Conservation (phyloP, 2,888 invertebrate genomes). For the Hoplodrina ambigua region DNA sequence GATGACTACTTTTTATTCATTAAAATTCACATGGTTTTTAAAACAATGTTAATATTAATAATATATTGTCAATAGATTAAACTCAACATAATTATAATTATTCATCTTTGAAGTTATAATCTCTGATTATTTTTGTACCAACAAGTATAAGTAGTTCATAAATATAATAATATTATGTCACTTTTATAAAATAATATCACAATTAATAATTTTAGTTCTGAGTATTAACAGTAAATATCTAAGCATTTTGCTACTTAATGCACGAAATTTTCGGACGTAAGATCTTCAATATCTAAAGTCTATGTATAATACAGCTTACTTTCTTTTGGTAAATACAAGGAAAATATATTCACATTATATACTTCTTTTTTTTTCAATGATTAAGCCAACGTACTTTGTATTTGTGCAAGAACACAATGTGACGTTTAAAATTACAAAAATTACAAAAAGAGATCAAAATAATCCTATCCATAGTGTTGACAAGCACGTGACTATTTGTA, state of each 20-base stretch:
- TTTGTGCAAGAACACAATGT: constrained; percentile 31
- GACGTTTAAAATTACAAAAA: constrained; percentile 29
- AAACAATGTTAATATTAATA: constrained; percentile 45
- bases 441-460: constrained; percentile 25
- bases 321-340: constrained; percentile 13
- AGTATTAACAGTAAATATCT: constrained; percentile 46
- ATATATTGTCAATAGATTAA: constrained; percentile 48
- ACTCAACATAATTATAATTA: constrained; percentile 39
- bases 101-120: constrained; percentile 17
- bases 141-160: constrained; percentile 29
- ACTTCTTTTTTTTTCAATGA: constrained; percentile 7
- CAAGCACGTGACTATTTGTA: constrained; percentile 11
- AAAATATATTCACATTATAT: constrained; percentile 19
- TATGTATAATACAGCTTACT: constrained; percentile 13
- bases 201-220: constrained; percentile 49
- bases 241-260: constrained; percentile 43
- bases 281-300: constrained; percentile 18
- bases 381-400: constrained; percentile 28
- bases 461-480: constrained; percentile 11
- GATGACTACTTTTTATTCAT: constrained; percentile 29
- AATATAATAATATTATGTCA: constrained; percentile 32
- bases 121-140: constrained; percentile 50
- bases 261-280: constrained; percentile 50
- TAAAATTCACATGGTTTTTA: constrained; percentile 45
- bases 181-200: constrained; percentile 64